Percentiles rank a stretch among this genome's conserved stretches.
Conservation (phyloP, 2,888 invertebrate species). For the Meganola albula region DNA sequence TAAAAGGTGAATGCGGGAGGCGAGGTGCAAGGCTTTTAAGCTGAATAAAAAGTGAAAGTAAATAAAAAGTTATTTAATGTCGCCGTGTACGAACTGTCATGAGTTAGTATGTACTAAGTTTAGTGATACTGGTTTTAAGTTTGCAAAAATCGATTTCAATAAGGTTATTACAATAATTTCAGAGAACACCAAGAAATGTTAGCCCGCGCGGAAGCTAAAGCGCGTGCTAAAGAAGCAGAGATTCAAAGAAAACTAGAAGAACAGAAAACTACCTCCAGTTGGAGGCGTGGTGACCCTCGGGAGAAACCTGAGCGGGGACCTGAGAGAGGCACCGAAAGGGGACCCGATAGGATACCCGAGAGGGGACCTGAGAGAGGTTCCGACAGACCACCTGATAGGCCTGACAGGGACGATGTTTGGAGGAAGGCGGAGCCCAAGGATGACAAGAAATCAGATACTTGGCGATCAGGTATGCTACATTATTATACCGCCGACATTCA, state of each 20-base stretch:
- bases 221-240: constrained; percentile 84
- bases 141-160: too few species aligned
- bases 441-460: constrained; percentile 32
- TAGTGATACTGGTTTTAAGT: too few species aligned
- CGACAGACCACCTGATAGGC: background rate
- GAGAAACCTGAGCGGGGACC: constrained; percentile 4
- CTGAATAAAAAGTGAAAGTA: too few species aligned
- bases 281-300: constrained; percentile 40
- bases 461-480: constrained; percentile 21
- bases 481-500: background rate
- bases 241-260: constrained; percentile 79
- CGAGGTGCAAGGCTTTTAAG: too few species aligned
- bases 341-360: too few species aligned
- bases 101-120: too few species aligned
- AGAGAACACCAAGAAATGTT: constrained; percentile 82
- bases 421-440: constrained; percentile 20
- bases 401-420: constrained; percentile 21
- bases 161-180: too few species aligned
- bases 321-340: background rate
- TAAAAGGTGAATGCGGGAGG: too few species aligned
- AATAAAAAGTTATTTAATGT: too few species aligned
- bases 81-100: too few species aligned
- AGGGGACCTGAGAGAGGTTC: constrained; percentile 6
- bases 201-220: constrained; percentile 81
- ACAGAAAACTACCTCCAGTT: constrained; percentile 46